These are phyloP conservation scores for Siphlonurus alternatus DNA, from an alignment of 2,888 invertebrate genomes.

Conservation along the genomic window DNA sequence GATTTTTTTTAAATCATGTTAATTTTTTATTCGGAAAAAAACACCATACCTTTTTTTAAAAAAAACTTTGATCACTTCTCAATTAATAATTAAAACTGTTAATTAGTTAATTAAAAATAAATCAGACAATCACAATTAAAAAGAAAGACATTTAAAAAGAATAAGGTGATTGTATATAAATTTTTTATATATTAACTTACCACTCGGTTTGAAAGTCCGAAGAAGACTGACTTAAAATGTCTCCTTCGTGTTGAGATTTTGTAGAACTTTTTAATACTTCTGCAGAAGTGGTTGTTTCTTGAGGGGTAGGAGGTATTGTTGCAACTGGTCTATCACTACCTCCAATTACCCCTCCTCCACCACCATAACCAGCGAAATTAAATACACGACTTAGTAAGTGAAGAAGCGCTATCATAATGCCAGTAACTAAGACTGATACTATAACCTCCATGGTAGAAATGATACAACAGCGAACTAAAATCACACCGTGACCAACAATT, in stretches of 20 bases:
- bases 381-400: neutral
- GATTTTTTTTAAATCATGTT: too few species aligned
- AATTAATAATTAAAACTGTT: too few species aligned
- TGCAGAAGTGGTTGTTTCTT: neutral
- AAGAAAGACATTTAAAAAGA: too few species aligned
- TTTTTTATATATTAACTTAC: neutral
- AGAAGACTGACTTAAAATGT: neutral
- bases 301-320: neutral
- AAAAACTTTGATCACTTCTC: too few species aligned
- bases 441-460: neutral
- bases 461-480: neutral
- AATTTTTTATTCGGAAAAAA: too few species aligned
- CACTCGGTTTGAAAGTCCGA: neutral
- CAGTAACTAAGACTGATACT: neutral
- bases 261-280: neutral
- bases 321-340: neutral
- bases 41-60: too few species aligned
- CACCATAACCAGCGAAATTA: neutral
- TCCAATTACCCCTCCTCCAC: neutral
- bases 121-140: too few species aligned
- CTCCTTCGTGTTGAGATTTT: neutral
- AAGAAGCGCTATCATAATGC: neutral
- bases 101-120: too few species aligned
- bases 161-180: too few species aligned
- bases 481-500: neutral